These are phyloP conservation scores for Sebastes dallii DNA, from an alignment of 2,797 vertebrate genomes.

Conservation along the genomic window DNA sequence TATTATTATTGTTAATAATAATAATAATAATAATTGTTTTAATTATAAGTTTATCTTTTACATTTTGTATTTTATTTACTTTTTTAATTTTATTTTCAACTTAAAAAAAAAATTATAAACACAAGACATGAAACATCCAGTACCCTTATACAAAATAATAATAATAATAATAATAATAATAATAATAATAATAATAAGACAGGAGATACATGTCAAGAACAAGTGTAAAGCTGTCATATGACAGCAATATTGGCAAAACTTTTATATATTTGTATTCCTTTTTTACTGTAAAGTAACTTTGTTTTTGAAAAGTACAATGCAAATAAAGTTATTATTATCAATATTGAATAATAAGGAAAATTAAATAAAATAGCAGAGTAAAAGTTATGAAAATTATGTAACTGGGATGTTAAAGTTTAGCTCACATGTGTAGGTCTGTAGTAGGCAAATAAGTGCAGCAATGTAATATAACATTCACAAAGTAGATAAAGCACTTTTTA, in stretches of 20 bases:
- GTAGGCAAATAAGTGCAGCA: background rate
- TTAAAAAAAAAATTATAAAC: too few relatives aligned
- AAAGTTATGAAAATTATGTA: background rate
- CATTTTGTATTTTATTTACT: background rate
- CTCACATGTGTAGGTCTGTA: background rate
- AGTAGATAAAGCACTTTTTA: background rate
- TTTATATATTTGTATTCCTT: background rate
- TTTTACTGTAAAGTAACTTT: background rate
- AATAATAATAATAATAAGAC: too few relatives aligned
- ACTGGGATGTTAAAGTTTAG: background rate
- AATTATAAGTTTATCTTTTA: background rate
- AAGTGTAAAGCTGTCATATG: too few relatives aligned
- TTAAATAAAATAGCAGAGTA: background rate
- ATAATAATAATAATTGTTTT: background rate
- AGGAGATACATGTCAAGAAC: too few relatives aligned
- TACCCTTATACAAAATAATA: too few relatives aligned
- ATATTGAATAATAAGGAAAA: background rate
- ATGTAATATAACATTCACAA: background rate
- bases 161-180: too few relatives aligned
- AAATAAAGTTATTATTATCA: background rate
- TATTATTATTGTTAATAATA: too few relatives aligned
- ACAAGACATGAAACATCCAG: too few relatives aligned
- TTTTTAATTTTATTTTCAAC: too few relatives aligned
- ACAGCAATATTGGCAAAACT: too few relatives aligned
- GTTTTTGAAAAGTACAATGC: background rate